Evolutionary conservation across 2,113 vertebrate species (phyloP).

Genomic region (Corythaixoides concolor): DNA sequence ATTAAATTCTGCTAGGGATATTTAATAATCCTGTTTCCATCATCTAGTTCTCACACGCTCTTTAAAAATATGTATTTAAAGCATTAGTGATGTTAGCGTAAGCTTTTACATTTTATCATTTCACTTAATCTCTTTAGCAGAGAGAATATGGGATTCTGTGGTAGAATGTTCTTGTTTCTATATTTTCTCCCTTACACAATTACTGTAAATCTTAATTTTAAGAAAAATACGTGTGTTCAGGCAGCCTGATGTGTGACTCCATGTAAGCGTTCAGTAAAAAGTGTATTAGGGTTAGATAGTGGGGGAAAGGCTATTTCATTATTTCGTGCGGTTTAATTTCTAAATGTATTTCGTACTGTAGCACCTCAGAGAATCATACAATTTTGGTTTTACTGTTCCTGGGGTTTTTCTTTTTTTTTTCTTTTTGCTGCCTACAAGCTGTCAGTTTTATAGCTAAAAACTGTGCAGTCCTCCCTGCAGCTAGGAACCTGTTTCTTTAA

Average conservation of each 20-base stretch:
- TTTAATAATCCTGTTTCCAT: neutral
- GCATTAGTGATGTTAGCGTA: neutral
- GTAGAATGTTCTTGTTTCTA: neutral
- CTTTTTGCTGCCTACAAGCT: neutral
- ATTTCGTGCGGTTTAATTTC: neutral
- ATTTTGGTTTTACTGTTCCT: neutral
- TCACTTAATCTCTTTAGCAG: neutral
- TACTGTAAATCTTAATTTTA: neutral
- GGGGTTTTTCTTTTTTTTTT: neutral
- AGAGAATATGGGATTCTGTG: neutral
- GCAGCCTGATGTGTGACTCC: neutral
- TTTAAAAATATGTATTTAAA: neutral
- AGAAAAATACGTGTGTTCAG: neutral
- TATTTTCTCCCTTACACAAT: neutral
- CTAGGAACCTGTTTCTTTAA: neutral
- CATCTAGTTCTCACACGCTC: neutral
- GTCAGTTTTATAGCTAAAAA: neutral
- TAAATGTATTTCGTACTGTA: neutral
- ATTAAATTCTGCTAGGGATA: neutral
- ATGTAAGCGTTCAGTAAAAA: neutral
- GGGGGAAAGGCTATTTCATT: neutral
- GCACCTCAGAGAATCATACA: neutral
- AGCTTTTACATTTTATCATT: neutral
- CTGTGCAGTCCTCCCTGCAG: neutral
- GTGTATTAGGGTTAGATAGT: neutral